A percentile compares a stretch with the other conserved stretches of the same genome.
phyloP scores from a whole-genome alignment of 1,140 invertebrate species.

The Rhyzopertha dominica region DNA sequence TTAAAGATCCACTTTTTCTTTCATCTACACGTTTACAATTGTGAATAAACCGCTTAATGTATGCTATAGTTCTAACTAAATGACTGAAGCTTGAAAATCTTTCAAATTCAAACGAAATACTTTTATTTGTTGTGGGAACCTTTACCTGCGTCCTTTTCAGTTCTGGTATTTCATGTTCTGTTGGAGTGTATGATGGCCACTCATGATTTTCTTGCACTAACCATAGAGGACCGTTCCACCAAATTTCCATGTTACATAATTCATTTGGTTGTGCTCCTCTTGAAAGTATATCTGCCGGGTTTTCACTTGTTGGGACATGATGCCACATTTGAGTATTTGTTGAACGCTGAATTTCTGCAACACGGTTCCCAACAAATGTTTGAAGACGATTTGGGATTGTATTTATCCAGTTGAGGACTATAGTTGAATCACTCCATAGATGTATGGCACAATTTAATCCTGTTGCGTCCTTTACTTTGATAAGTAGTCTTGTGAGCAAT shows the following conservation, averaged over 20 bases:
- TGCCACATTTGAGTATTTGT: conserved; percentile 31
- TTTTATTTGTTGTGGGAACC: no score
- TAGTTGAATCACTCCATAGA: conserved; percentile 24
- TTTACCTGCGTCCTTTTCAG: no score
- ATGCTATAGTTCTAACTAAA: no score
- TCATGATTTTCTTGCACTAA: no score
- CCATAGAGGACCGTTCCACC: conserved; percentile 41
- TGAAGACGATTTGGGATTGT: conserved; percentile 13
- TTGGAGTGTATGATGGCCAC: no score
- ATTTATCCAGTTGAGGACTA: conserved; percentile 22
- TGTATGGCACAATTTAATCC: no score
- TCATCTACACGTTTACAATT: no score
- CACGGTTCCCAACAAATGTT: conserved; percentile 25
- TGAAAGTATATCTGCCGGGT: conserved; percentile 41
- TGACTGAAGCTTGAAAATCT: no score
- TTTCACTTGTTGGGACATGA: conserved; percentile 34
- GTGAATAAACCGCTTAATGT: no score
- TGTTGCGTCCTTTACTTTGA: conserved; percentile 9
- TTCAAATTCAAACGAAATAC: no score
- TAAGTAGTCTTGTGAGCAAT: conserved; percentile 26
- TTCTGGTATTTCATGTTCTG: no score
- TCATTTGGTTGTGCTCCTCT: conserved; percentile 29
- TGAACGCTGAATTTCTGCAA: conserved; percentile 35
- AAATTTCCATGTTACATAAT: conserved; percentile 29
- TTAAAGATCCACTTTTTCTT: no score